Evolutionary conservation across 2,113 vertebrate genomes (phyloP), one percentile per base, ranked within the genome.

Genomic region (Calyptomena viridis): DNA sequence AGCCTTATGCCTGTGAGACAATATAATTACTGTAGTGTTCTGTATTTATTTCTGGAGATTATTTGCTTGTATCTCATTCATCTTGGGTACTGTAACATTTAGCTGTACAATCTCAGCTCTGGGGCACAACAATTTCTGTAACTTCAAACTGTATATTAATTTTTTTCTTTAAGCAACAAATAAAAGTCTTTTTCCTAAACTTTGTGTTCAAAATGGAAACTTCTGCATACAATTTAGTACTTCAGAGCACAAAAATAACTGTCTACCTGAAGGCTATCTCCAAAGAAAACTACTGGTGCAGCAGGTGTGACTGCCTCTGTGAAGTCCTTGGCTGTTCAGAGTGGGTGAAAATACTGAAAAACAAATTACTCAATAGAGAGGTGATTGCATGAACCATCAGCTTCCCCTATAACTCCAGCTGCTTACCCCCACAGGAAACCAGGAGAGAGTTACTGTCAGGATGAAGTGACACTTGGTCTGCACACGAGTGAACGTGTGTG

Each of bases 381-480:
- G 35, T 24, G 28, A 69, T 44, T 66, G 35, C 2, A 4, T 64
- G 68, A 84, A 35, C 14, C 62, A 42, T 46, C 35, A 50, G 42
- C 56, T 86, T 84, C 17, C 50, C 18, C 86, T 63, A 31, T 30
- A 40, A 35, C 19, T 24, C 13, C 8, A 75, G 69, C 52, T 81
- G 47, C 24, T 18, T 0, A 0, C 55, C 13, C 31, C 31, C 49
- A 2, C 13, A 42, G 47, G 31, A 63, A 49, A 16, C 23, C 14
- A 23, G 27, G 35, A 12, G 30, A 12, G 7, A 30, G 35, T 6
- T 62, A 53, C 0, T 0, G 6, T 17, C 59, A 30, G 30, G 5
- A 4, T 39, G 73, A 62, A 77, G 33, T 50, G 72, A 33, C 55
- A 1, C 39, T 81, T 4, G 22, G 25, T 46, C 17, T 58, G 52